Evolutionary conservation across 2,113 vertebrate genomes (phyloP).

Genomic region (Paratilapia polleni): DNA sequence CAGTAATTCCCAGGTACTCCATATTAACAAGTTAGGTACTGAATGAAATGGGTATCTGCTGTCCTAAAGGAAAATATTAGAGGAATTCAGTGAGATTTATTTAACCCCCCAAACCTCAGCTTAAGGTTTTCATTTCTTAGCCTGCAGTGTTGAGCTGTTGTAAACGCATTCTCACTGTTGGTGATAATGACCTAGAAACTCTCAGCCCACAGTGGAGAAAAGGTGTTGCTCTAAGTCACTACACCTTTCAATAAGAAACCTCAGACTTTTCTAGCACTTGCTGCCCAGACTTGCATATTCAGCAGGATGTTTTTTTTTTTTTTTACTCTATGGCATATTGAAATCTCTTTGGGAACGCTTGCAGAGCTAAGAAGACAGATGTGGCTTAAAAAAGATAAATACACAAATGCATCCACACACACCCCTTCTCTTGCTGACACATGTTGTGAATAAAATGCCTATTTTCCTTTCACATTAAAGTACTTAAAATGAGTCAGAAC

Average conservation of each 20-base stretch:
- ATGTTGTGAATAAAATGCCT: constrained; percentile 54
- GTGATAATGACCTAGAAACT: constrained; percentile 38
- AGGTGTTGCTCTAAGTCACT: constrained; percentile 30
- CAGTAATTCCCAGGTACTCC: not conserved
- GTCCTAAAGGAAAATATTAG: not conserved
- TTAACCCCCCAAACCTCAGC: not conserved
- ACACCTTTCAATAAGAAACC: constrained; percentile 6
- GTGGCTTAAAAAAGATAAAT: constrained; percentile 24
- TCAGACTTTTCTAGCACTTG: not conserved
- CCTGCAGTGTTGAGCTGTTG: constrained; percentile 42
- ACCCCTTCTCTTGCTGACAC: constrained; percentile 33
- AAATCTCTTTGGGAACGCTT: not conserved
- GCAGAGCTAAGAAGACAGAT: constrained; percentile 5
- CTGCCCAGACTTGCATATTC: constrained; percentile 63
- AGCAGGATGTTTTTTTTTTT: not conserved
- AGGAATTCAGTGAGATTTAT: constrained; percentile 6
- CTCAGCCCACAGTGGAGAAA: constrained; percentile 9
- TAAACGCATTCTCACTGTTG: constrained; percentile 2
- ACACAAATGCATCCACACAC: constrained; percentile 13
- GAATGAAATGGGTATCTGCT: not conserved
- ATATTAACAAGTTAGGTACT: constrained; percentile 1
- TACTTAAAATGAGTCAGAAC: constrained; percentile 28
- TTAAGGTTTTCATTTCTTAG: not conserved
- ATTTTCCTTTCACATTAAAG: constrained; percentile 49
- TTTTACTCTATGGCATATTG: not conserved